Evolutionary conservation across 2,113 vertebrate species (phyloP), one percentile per base, ranked within the genome.

Genomic region (Rhinogobius similis): DNA sequence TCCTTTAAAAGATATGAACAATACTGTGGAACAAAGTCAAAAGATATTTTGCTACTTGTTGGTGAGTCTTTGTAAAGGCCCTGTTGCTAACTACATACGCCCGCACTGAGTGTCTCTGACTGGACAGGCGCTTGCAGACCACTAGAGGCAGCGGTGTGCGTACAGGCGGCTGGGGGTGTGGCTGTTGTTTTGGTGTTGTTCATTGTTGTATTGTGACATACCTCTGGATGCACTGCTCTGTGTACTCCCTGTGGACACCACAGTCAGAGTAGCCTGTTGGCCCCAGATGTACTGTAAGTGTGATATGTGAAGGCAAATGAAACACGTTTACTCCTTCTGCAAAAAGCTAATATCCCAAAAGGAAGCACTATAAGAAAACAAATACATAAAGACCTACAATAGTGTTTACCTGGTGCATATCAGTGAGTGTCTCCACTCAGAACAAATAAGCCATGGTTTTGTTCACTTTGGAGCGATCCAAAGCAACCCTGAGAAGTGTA

Each of bases 81-180:
- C 59, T 75, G 73, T 77, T 83, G 67, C 79, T 77, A 69, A 81
- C 66, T 53, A 75, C 67, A 69, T 36, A 63, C 75, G 43, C 72
- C 73, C 71, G 2, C n/a, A 23, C 20, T 50, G 20, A 50, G 48
- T 32, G 3, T 50, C 20, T 50, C 18, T 75, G 43, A 64, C 82
- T 83, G 81, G 82, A 79, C 89, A 89, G 88, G 82, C 72, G 87
- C 89, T 91, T 92, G 89, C 86, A 91, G 91, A 88, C 91, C 88
- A 90, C 87, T 88, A 86, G 80, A 72, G 85, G 83, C 86, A 84
- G 79, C 74, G 82, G 74, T 65, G 68, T 85, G 77, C 79, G 83
- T 89, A 73, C 77, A 84, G 82, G 88, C 86, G 88, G 85, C 44
- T 73, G 63, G 87, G 86, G 24, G 13, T 36, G 26, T 18, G 2